Conservation (phyloP, 2,113 vertebrate genomes). For the Peromyscus maniculatus region DNA sequence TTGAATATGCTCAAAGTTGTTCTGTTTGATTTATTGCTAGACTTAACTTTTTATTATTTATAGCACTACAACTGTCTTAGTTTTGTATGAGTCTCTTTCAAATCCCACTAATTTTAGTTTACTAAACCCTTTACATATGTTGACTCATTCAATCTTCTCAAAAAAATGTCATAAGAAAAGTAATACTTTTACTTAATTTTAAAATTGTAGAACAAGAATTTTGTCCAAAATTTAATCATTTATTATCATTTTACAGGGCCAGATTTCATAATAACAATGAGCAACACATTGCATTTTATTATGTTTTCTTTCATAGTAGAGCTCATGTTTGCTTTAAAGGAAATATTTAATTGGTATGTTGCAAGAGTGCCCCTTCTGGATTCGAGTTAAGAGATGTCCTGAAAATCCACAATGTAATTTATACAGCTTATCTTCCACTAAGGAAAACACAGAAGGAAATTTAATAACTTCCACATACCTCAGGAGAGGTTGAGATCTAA, state of each 20-base stretch:
- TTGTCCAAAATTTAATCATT: not conserved
- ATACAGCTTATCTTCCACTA: not conserved
- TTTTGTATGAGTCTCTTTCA: not conserved
- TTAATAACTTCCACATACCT: not conserved
- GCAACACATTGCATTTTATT: not conserved
- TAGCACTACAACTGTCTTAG: not conserved
- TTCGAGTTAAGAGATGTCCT: not conserved
- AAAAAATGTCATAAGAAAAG: not conserved
- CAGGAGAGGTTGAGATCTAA: not conserved
- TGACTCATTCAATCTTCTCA: not conserved
- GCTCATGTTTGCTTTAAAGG: not conserved
- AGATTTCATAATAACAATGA: not conserved
- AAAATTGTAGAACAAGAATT: not conserved
- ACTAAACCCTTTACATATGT: not conserved
- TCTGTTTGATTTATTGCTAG: not conserved
- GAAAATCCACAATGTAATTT: not conserved
- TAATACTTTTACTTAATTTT: not conserved
- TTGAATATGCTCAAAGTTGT: not conserved
- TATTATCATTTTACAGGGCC: not conserved
- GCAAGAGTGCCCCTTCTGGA: not conserved
- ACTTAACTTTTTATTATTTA: not conserved
- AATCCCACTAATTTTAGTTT: not conserved
- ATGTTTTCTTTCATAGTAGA: not conserved
- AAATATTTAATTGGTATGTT: not conserved
- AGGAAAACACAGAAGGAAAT: not conserved